Percentiles rank a stretch among this genome's conserved stretches.
These are phyloP conservation scores for Pristionchus maxplancki DNA, from an alignment of 2,888 invertebrate species.

Conservation along the genomic window DNA sequence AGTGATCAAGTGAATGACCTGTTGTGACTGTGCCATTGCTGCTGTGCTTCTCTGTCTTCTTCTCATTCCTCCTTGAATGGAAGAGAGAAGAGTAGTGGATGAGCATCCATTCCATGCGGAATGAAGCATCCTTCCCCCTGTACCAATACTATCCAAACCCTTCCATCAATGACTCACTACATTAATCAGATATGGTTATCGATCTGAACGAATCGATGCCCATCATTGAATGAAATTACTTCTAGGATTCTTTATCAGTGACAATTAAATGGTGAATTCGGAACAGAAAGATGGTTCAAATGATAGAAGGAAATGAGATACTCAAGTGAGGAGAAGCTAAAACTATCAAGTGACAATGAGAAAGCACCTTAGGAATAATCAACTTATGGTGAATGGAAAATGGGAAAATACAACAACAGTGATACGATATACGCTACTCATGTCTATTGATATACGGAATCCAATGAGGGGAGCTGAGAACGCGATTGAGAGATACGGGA, in stretches of 20 bases:
- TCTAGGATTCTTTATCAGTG: conserved; percentile 3
- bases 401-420: not conserved
- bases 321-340: not conserved
- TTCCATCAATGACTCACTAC: not conserved
- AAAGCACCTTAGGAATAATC: not conserved
- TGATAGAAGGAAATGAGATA: not conserved
- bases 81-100: not conserved
- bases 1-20: not conserved
- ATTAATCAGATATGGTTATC: conserved; percentile 32
- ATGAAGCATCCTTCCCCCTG: conserved; percentile 27
- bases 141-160: not conserved
- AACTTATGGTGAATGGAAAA: not conserved
- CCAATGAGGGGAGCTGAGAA: not conserved
- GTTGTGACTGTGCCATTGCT: not conserved
- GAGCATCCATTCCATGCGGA: conserved; percentile 36
- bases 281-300: not conserved
- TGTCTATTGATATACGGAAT: conserved; percentile 35
- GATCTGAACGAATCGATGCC: conserved; percentile 29
- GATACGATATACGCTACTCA: conserved; percentile 13
- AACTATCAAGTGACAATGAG: conserved; percentile 36
- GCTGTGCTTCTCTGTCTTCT: not conserved
- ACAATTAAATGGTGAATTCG: not conserved
- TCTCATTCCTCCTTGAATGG: conserved; percentile 34
- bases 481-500: not conserved
- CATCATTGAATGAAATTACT: not conserved